Evolutionary conservation across 2,888 invertebrate genomes (phyloP), one percentile per base, ranked within the genome.

Genomic region (Mythimna loreyi): DNA sequence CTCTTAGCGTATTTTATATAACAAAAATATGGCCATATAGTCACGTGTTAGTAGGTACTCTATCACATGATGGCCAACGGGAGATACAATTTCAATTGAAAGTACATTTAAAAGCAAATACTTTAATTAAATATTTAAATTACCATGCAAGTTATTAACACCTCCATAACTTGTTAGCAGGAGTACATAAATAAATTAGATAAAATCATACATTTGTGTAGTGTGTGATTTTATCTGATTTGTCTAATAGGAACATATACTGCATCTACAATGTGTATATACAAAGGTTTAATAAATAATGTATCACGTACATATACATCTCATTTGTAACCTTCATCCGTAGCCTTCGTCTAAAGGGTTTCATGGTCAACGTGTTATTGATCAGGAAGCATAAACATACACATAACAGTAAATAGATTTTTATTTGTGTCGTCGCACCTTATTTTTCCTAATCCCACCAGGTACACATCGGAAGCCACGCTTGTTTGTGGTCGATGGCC

Each of bases 1-100:
- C 45, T 52, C 9, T 72, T 49, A 73, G 43, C 63, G 63, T 36
- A 28, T 63, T 68, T 64, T 73, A 68, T 67, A n/a, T 73, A 52
- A 45, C 64, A n/a, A 30, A 50, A 60, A 62, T 50, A 52, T 52
- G 21, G 50, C 40, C 30, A 59, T 21, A 23, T 28, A 43, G 25
- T 28, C 56, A 76, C 40, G 75, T 49, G 30, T 11, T 13, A 56
- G 11, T 50, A 13, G 11, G 28, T 43, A 40, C 21, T 56, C 16
- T 30, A 52, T 52, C 65, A 57, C 56, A 21, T 73, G 73, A 59
- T 55, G 25, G 21, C 47, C n/a, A 30, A 28, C 8, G 36, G 21
- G 21, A 43, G 40, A 66, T 47, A 45, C 21, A 65, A 25, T 13
- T 25, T 19, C 23, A 23, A 30, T 49, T 16, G 23, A n/a, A 36